Evolutionary conservation across 92 coral and sea anemone genomes (phyloP), one percentile per base, ranked within the genome.

Genomic region (Phenganax marumi): DNA sequence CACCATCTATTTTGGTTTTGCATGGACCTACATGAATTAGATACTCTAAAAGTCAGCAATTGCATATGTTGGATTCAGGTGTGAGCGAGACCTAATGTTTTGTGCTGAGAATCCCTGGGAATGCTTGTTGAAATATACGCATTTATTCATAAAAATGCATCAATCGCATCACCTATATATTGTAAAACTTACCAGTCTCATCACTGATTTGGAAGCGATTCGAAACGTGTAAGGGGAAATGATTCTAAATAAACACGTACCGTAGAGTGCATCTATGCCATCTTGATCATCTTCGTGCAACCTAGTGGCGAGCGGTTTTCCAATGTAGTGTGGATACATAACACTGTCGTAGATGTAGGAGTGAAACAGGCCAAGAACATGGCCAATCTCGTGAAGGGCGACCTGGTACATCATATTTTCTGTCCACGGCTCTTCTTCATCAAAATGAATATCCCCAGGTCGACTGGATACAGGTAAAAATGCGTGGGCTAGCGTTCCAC

Each of bases 301-400:
- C 3, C 19, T 47, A 19, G 72, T 66, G 21, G 75, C 61, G 9
- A n/a, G 49, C 0, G 25, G 13, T 8, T 13, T 75, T 13, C 10
- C 52, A 65, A 47, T n/a, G 78, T 90, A 87, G 0, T 0, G 18
- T 8, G 75, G 12, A 49, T 72, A 58, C 98, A 94, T 94, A 16
- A 94, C 53, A 56, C 92, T 58, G 23, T 81, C 80, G 2, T 85
- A 12, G 21, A 33, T 79, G 11, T 16, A 24, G 11, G 98, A 89
- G 73, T 94, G 94, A 3, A 33, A 14, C 52, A 94, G 79, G 3
- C 94, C 93, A 51, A 94, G 79, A 75, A 90, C 89, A 53, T 90
- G 98, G 0, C 98, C 98, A 21, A 88, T 88, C 84, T 92, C 92
- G 47, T 94, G 97, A 24, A 90, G 84, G 10, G 98, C 97, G 7